Evolutionary conservation across 1,140 invertebrate species (phyloP), one percentile per base, ranked within the genome.

Genomic region (Drosophila persimilis): DNA sequence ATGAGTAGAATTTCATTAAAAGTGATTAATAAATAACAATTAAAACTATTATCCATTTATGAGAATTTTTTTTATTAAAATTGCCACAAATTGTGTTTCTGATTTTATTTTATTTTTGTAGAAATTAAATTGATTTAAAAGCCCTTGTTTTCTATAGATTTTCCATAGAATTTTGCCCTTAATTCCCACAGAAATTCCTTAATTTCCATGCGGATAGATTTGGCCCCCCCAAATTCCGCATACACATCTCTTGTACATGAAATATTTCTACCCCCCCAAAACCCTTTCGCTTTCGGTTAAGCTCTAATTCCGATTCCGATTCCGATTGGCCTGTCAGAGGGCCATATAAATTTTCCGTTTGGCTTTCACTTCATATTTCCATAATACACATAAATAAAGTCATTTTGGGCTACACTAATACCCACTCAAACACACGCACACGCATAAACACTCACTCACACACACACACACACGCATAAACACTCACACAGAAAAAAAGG

Each of bases 321-420:
- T 13, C 35, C 35, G 11, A 39, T 39, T 39, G 35, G 35, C 35
- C 39, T 53, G 31, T 53, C 39, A 35, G 51, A 54, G 50, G 58
- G 41, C 20, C 45, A 62, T 55, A 63, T 43, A 71, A 44, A 50
- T 73, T 73, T 73, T n/a, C 70, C 29, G 44, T 73, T 80, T 59
- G 31, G 64, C 72, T 86, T 76, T 79, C 67, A 63, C 47, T 80
- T 77, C 71, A 83, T 88, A 76, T 88, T 86, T 86, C 54, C 58
- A 78, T 69, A 76, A 63, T 78, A 80, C 78, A 78, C 58, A 86
- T 88, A 88, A 86, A 86, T 88, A 88, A 88, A 86, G 71, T 76
- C 73, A 89, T 88, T 86, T 80, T 72, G 46, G 35, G 35, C 41
- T 63, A 43, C 52, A 60, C 60, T 72, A 84, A 84, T 84, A 78